phyloP scores from a whole-genome alignment of 2,113 vertebrate species.

The Carettochelys insculpta region DNA sequence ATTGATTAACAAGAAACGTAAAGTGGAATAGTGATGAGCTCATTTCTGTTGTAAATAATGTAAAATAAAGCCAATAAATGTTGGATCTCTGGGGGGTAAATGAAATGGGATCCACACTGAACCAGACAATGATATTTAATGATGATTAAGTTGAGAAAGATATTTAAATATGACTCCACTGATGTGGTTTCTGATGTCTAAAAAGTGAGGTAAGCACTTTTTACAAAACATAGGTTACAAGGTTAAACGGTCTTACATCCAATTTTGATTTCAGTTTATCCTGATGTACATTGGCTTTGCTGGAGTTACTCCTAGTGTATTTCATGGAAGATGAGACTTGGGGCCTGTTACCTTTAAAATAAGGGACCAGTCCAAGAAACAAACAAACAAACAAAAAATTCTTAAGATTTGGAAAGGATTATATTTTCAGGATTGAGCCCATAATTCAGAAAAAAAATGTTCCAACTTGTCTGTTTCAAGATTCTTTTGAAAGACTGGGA shows the following conservation, averaged over 20 bases:
- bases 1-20: constrained; percentile 38
- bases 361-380: background rate
- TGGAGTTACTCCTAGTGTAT: background rate
- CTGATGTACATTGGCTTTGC: background rate
- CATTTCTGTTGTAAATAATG: constrained; percentile 55
- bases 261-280: background rate
- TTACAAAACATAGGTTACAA: background rate
- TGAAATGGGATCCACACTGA: background rate
- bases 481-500: background rate
- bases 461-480: background rate
- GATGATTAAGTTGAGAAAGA: background rate
- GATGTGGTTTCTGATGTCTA: background rate
- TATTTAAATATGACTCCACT: background rate
- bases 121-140: background rate
- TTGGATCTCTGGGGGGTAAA: constrained; percentile 16
- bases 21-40: constrained; percentile 49
- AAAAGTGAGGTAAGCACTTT: fast-evolving
- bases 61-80: constrained; percentile 22
- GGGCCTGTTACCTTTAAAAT: background rate
- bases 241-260: background rate
- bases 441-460: background rate
- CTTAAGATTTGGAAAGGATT: background rate
- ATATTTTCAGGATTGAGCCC: background rate
- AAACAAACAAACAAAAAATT: background rate
- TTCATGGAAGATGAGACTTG: background rate